Percentiles rank a stretch among this genome's conserved stretches.
Conservation (phyloP, 2,888 invertebrate genomes). For the Cabera pusaria region DNA sequence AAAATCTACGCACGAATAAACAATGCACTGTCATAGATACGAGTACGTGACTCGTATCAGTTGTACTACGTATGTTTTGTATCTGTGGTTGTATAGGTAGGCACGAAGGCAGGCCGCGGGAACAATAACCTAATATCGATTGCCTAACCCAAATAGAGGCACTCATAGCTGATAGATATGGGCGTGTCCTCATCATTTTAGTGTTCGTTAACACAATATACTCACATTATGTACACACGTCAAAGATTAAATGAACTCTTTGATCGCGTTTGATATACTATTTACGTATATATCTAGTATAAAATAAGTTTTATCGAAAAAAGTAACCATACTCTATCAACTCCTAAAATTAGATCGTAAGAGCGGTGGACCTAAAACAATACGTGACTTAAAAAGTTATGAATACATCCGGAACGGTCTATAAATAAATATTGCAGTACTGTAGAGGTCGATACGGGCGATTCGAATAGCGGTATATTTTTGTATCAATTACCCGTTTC, state of each 20-base stretch:
- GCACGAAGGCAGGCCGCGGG: constrained; percentile 14
- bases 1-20: constrained; percentile 11
- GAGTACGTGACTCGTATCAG: neutral
- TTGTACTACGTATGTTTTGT: constrained; percentile 4
- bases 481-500: constrained; percentile 26
- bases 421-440: constrained; percentile 5
- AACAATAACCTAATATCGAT: constrained; percentile 28
- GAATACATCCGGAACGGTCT: constrained; percentile 1
- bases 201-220: constrained; percentile 28
- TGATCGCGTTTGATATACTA: too few species aligned
- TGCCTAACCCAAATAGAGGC: constrained; percentile 29
- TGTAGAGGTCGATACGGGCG: constrained; percentile 1
- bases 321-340: too few species aligned
- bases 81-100: constrained; percentile 1
- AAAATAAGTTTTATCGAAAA: too few species aligned
- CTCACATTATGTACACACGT: too few species aligned
- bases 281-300: too few species aligned
- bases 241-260: constrained; percentile 8
- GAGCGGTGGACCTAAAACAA: constrained; percentile 2
- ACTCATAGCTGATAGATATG: constrained; percentile 27
- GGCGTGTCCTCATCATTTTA: constrained; percentile 31
- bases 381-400: constrained; percentile 5
- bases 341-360: neutral
- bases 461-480: constrained; percentile 30
- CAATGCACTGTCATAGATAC: constrained; percentile 4